Evolutionary conservation across 2,888 invertebrate species (phyloP).

Genomic region (Xanthorhoe spadicearia): DNA sequence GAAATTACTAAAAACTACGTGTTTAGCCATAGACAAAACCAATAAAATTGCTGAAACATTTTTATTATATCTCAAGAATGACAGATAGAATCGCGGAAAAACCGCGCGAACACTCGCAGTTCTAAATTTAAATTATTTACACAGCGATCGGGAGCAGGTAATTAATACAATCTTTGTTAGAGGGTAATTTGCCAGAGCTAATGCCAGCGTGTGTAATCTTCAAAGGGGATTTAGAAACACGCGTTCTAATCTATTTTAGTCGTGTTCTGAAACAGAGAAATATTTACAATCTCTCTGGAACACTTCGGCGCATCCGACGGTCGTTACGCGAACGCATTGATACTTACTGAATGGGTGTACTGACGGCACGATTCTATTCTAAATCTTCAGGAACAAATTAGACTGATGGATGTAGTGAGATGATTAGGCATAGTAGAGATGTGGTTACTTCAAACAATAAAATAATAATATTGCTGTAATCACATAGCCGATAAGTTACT

Average conservation of each 20-base stretch:
- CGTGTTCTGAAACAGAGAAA: conserved; percentile 84
- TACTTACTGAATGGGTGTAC: conserved; percentile 35
- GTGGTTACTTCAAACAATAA: neutral
- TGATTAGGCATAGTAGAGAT: neutral
- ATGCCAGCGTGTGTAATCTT: conserved; percentile 84
- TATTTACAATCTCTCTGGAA: conserved; percentile 84
- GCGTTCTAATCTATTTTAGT: conserved; percentile 84
- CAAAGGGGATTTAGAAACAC: conserved; percentile 85
- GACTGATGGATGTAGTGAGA: neutral
- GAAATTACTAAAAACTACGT: conserved; percentile 1
- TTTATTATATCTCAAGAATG: conserved; percentile 52
- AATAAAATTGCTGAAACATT: conserved; percentile 25
- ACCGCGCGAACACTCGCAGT: conserved; percentile 64
- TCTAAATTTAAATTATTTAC: conserved; percentile 83
- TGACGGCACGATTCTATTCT: conserved; percentile 20
- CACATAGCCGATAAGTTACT: no score
- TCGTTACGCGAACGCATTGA: conserved; percentile 82
- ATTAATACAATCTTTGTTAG: conserved; percentile 85
- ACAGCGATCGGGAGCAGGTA: conserved; percentile 82
- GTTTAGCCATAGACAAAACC: conserved; percentile 20
- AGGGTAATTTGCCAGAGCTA: conserved; percentile 85
- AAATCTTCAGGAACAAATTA: conserved; percentile 7
- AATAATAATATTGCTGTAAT: no score
- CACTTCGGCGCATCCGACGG: conserved; percentile 84
- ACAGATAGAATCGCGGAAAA: conserved; percentile 72